Base-by-base conservation (phyloP, 2,113 vertebrate genomes). In the Ammodytes marinus region DNA sequence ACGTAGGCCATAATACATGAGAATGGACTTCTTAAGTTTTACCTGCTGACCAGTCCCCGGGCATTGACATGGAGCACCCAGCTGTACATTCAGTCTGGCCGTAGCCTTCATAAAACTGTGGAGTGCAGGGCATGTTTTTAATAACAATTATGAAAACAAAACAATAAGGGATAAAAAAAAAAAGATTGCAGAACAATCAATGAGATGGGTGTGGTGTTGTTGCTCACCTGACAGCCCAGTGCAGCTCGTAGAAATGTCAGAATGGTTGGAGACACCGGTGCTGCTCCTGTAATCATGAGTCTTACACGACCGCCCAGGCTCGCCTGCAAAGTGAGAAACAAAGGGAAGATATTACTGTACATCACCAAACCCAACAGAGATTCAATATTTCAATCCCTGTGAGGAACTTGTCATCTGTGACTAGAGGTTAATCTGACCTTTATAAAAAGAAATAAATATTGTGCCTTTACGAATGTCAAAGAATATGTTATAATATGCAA, bases 91-190 rank as follows among this genome's bases (percentile, higher is more conserved):
- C 98, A 0, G 98, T 99, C 94, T 99, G 98, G 37, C 98, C 98
- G 0, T 99, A 99, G n/a, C 98, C 98, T 95, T 99, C 98, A 70
- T 99, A 99, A 88, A 99, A 99, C 98, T 99, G 79, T n/a, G 80
- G 37, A 66, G 83, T 46, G 11, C 15, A 68, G 42, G 47, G 43
- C 8, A 37, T 0, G 7, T 5, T 52, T 61, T 42, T 27, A 69
- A 45, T 49, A 19, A 59, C 9, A 61, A 8, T 47, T 7, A 58
- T 8, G 1, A 43, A 5, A 46, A 42, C 1, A 50, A 58, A 46
- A 46, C 6, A 45, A n/a, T 6, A 10, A 42, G 6, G 13, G 7
- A 63, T n/a, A 1, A n/a, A 67, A 40, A n/a, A 67, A 40, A 75
- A 64, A 27, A 27, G 72, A 64, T 7, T 6, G 45, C 13, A 6